Evolutionary conservation across 2,888 invertebrate genomes (phyloP), one percentile per base, ranked within the genome.

Genomic region (Steinernema carpocapsae): DNA sequence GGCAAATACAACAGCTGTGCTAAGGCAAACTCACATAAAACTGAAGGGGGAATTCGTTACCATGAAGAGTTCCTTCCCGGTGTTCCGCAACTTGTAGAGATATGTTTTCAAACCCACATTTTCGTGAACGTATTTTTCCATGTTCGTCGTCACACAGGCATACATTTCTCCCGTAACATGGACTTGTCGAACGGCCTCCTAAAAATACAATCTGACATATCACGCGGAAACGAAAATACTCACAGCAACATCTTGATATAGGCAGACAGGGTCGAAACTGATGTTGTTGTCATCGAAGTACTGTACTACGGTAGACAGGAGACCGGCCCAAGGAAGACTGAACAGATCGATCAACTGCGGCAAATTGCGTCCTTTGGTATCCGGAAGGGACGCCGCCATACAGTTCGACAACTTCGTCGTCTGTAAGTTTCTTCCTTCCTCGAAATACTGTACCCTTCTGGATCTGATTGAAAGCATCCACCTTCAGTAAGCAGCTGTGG

Each of bases 31-130:
- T 81, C 74, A 89, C 95, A 94, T 95, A 91, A 97, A 97, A 85
- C 93, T 92, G 88, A 92, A 96, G 0, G 96, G 96, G 88, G 96
- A 96, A 88, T 97, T 97, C 12, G 97, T 97, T 17, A 99, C 94
- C 75, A 97, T 90, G 89, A 97, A 97, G 80, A 96, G 90, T 88
- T 94, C 94, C 88, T 96, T 97, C 46, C 92, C 92, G 37, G 92
- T 91, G 0, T 91, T 90, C 77, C 91, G 90, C 14, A 97, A 90
- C 83, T 92, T 91, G 78, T 92, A 90, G 81, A 97, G 92, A 87
- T 94, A 94, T 73, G 90, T 90, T 77, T 91, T 90, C 72, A 96
- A 89, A 74, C 92, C 87, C 10, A 79, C 77, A 70, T 86, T 86
- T 64, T 86, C 84, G 73, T 87, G 84, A 7, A 87, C 74, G 74